Evolutionary conservation across 2,888 invertebrate species (phyloP), one percentile per base, ranked within the genome.

Genomic region (Harpagoxenus sublaevis): DNA sequence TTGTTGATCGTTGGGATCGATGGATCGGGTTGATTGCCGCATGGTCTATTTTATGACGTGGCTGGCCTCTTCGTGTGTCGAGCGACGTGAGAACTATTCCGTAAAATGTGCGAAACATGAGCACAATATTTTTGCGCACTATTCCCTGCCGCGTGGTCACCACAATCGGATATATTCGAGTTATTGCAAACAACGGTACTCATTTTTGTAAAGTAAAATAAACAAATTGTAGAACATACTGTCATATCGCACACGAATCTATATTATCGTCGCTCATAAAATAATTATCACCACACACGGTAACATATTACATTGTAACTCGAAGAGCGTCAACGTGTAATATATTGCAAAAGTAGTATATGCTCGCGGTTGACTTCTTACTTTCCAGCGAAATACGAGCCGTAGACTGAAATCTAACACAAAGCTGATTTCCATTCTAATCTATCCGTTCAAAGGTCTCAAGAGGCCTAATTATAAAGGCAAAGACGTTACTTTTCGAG

Each of bases 1-100:
- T 95, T 95, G 92, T 94, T 95, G 95, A 94, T 94, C 95, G 94
- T 93, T 92, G 74, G 95, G 95, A 94, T 94, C 95, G 95, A 95
- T 94, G 91, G 87, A 94, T 93, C 94, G 92, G 91, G 91, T 71
- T 77, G 90, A 88, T 83, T 62, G 83, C 31, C 74, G 62, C 15
- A 6, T 51, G 15, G 1, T 31, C 4, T 51, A 28, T 60, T n/a
- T 60, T 28, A 8, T 70, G 78, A 15, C 63, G 35, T 48, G n/a
- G n/a, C 18, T 42, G 12, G 12, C 28, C 2, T 35, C 18, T 71
- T 23, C 9, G 8, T 12, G 15, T 35, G 45, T n/a, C n/a, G 3
- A 48, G 3, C 63, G 42, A 42, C 42, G 12, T 57, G 8, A 71
- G 15, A 71, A 79, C 12, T 12, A n/a, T 42, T 45, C 12, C 35